Percentiles rank a stretch among this genome's conserved stretches.
Conservation (phyloP, 1,140 invertebrate genomes). For the Cryptotermes secundus region DNA sequence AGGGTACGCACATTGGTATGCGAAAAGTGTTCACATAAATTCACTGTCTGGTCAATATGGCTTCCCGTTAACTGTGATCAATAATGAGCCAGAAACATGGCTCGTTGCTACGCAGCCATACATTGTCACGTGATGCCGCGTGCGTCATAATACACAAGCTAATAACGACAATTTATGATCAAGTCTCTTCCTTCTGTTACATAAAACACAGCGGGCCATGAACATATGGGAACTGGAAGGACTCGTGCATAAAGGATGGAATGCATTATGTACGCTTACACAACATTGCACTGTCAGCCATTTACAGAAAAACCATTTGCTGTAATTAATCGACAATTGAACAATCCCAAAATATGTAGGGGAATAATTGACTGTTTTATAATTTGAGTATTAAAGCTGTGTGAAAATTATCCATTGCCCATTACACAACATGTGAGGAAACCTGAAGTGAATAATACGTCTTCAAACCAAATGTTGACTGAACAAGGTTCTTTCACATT, state of each 20-base stretch:
- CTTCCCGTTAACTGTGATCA: neutral
- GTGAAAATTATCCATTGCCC: neutral
- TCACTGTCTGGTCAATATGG: neutral
- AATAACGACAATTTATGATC: conserved; percentile 6
- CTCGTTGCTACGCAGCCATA: neutral
- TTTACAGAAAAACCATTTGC: neutral
- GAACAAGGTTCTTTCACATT: no score
- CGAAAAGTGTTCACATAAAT: neutral
- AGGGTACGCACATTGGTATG: neutral
- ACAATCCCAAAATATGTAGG: neutral
- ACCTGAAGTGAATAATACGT: no score
- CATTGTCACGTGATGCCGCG: neutral
- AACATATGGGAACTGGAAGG: neutral
- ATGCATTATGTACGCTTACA: neutral
- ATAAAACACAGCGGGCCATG: neutral
- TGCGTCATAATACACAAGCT: conserved; percentile 2
- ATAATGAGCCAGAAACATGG: neutral
- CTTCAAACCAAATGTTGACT: no score
- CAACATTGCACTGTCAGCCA: neutral
- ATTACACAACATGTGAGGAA: no score
- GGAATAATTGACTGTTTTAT: no score
- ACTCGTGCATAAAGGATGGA: neutral
- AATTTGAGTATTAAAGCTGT: neutral
- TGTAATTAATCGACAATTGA: neutral
- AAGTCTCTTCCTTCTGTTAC: neutral